Conservation (phyloP, 2,113 vertebrate species). For the Acinonyx jubatus region DNA sequence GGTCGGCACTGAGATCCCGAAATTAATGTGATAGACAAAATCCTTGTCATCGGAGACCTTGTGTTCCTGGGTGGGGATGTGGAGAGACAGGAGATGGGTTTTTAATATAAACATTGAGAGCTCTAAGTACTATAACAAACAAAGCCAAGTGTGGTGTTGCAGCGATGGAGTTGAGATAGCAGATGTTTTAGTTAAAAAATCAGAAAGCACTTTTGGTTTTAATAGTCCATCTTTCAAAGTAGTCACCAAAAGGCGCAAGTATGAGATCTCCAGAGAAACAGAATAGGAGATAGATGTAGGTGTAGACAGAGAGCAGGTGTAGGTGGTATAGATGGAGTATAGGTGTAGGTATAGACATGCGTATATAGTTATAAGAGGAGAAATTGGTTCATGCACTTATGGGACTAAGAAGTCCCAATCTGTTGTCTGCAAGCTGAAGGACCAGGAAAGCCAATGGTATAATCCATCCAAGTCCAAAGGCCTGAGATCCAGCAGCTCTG, state of each 20-base stretch:
- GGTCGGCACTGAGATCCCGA: neutral
- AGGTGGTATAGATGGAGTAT: no score
- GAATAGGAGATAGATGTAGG: neutral
- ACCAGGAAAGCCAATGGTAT: no score
- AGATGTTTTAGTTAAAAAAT: neutral
- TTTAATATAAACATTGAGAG: neutral
- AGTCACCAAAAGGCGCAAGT: neutral
- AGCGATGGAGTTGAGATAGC: accelerated
- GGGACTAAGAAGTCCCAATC: neutral
- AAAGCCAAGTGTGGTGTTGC: accelerated
- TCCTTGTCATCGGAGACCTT: neutral
- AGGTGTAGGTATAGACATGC: neutral
- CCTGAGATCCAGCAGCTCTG: neutral
- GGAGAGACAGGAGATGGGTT: neutral
- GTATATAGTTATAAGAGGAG: neutral
- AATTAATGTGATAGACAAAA: neutral
- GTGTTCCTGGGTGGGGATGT: neutral
- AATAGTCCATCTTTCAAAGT: neutral
- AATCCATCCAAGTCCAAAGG: neutral
- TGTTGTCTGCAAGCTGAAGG: neutral
- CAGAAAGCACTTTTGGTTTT: neutral
- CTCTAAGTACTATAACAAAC: accelerated
- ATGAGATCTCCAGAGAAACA: neutral
- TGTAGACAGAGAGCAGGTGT: accelerated
- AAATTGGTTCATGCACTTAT: accelerated